Conservation (phyloP, 2,797 vertebrate species). For the Xyrichtys novacula region DNA sequence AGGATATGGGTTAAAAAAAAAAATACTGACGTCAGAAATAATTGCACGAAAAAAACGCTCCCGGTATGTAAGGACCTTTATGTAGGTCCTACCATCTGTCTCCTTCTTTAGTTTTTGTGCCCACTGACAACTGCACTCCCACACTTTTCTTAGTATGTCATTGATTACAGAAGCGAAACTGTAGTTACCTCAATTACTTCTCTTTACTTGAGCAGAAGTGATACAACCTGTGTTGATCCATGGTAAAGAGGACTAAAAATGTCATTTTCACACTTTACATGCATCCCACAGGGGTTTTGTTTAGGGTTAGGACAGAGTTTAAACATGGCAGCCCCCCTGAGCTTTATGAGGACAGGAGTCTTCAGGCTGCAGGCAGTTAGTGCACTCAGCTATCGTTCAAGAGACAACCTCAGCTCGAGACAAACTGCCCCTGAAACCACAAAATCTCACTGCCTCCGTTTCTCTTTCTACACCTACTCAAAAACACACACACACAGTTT, state of each 20-base stretch:
- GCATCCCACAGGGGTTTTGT: not conserved
- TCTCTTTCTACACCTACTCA: not conserved
- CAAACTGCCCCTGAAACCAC: not conserved
- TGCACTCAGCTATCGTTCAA: not conserved
- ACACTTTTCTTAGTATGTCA: too few relatives aligned
- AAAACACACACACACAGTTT: not conserved
- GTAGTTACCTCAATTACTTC: too few relatives aligned
- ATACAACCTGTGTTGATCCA: not conserved
- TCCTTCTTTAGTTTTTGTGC: too few relatives aligned
- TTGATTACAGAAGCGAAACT: too few relatives aligned
- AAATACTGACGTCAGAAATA: too few relatives aligned
- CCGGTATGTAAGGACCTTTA: too few relatives aligned
- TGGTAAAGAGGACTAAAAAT: not conserved
- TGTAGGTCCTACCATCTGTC: too few relatives aligned
- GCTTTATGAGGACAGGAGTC: not conserved
- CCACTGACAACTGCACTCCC: too few relatives aligned
- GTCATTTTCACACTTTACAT: not conserved
- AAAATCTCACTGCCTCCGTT: not conserved
- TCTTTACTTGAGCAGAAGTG: not conserved
- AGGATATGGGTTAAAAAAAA: too few relatives aligned
- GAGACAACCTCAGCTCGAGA: not conserved
- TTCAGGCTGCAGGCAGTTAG: not conserved
- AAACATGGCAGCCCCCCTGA: not conserved
- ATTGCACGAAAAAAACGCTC: too few relatives aligned
- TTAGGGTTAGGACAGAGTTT: not conserved